Base-by-base conservation (phyloP, 2,888 invertebrate species). In the Apodemia duryi region DNA sequence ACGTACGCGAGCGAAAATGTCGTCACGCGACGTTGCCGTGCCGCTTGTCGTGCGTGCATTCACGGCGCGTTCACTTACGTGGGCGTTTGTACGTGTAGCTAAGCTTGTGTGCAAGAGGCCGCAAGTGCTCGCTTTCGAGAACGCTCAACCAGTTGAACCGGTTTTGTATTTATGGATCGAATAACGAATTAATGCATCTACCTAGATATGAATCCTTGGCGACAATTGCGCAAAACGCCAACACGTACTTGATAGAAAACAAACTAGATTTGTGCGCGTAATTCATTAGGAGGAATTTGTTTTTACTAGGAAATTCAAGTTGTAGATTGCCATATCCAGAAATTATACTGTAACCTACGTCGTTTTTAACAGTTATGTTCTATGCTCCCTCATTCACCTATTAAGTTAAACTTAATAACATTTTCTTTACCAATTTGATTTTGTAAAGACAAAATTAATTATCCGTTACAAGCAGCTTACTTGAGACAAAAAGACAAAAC, bases 11-110 rank as follows among this genome's bases (percentile, higher is more conserved):
- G 91, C 92, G 89, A 92, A 92, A 91, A 92, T 93, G 92, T 92
- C 93, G 92, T 93, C 93, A 92, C 88, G 89, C 92, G 88, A 85
- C 88, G 93, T 92, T 92, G 93, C 92, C 92, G 84, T 82, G 79
- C 87, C 85, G 88, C 73, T 65, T 74, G 80, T 85, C 84, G 86
- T 86, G 86, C 84, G 83, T 88, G 86, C 88, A 88, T 85, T 85
- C 85, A 86, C 85, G 76, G 81, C 75, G 80, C 85, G 84, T 82
- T 84, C 77, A 80, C 80, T 78, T 86, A 86, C 88, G 89, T 90
- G 88, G 87, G 88, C 83, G 88, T 88, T 77, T 74, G 86, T 85
- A 80, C 80, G 87, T 68, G 62, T 54, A 65, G 60, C 46, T 57
- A n/a, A 62, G 76, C 74, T 75, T 74, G 87, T 83, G 89, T 85